Percentiles rank a stretch among this genome's conserved stretches.
Evolutionary conservation across 2,888 invertebrate species (phyloP).

Genomic region (Drepanosiphum platanoidis): DNA sequence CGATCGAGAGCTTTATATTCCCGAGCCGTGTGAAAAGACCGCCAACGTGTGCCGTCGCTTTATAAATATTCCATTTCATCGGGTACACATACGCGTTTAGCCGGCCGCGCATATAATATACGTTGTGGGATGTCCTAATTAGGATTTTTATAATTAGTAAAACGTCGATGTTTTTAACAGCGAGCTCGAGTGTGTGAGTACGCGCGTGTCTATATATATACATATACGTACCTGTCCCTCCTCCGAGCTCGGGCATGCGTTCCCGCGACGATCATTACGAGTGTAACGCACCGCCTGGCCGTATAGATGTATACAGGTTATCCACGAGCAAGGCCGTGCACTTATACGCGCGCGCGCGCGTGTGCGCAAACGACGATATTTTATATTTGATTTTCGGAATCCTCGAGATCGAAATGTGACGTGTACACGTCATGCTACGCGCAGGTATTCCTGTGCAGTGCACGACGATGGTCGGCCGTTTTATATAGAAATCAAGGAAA

Average conservation of each 20-base stretch:
- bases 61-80: conserved; percentile 13
- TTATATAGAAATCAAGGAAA: too few species aligned
- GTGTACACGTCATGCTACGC: background rate
- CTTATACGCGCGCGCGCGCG: background rate
- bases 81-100: background rate
- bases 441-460: background rate
- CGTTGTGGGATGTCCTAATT: conserved; percentile 59
- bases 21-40: background rate
- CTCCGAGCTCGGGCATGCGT: conserved; percentile 17
- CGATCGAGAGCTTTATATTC: too few species aligned
- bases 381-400: conserved; percentile 40
- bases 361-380: conserved; percentile 4
- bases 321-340: conserved; percentile 33
- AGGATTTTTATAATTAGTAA: conserved; percentile 62
- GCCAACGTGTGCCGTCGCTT: background rate
- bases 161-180: conserved; percentile 52
- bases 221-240: background rate
- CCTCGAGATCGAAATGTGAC: conserved; percentile 28
- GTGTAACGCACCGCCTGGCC: conserved; percentile 22
- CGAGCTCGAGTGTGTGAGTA: background rate
- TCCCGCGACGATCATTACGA: conserved; percentile 36
- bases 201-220: background rate
- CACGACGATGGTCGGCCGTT: too few species aligned
- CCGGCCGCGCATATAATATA: background rate
- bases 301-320: conserved; percentile 44